Evolutionary conservation across 2,113 vertebrate species (phyloP).

Genomic region (Aplodontia rufa): DNA sequence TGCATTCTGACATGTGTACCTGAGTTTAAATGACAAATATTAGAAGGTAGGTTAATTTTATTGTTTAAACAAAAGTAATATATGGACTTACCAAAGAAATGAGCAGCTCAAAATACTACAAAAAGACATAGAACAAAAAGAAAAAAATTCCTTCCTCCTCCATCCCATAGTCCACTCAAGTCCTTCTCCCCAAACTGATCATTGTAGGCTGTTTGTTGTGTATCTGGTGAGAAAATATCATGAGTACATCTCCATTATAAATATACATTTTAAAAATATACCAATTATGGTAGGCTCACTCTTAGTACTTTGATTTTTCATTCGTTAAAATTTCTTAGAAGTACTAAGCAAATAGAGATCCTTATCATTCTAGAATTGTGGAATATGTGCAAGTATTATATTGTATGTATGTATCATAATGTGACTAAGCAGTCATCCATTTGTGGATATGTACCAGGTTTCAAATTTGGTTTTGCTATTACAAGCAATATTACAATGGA

Average conservation of each 20-base stretch:
- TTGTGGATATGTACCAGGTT: not conserved
- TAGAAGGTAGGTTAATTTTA: not conserved
- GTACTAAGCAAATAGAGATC: not conserved
- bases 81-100: not conserved
- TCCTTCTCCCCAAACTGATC: not conserved
- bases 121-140: not conserved
- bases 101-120: not conserved
- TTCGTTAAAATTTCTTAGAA: not conserved
- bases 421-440: not conserved
- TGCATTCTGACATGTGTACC: not conserved
- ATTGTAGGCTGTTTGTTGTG: not conserved
- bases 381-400: not conserved
- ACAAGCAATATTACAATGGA: not conserved
- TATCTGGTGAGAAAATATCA: not conserved
- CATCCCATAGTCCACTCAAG: not conserved
- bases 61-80: not conserved
- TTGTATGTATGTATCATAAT: not conserved
- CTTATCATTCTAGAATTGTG: not conserved
- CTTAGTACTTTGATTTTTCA: not conserved
- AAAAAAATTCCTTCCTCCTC: not conserved
- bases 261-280: not conserved
- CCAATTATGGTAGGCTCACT: not conserved
- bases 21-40: not conserved
- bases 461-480: not conserved
- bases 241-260: not conserved